Evolutionary conservation across 2,113 vertebrate genomes (phyloP).

Genomic region (Potamarius usumacintae): DNA sequence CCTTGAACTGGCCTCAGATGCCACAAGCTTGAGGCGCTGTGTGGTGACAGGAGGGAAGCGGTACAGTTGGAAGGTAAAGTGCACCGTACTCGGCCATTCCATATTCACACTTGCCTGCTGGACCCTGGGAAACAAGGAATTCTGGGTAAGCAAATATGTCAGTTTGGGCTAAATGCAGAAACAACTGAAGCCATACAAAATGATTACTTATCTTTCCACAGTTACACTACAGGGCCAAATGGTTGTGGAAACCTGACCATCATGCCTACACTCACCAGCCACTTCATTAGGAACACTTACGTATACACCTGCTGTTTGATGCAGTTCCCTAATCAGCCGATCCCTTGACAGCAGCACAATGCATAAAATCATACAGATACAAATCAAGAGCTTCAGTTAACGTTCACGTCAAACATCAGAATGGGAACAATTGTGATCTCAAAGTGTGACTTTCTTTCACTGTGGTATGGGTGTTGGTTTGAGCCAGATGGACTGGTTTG

Average conservation of each 20-base stretch:
- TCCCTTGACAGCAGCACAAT: too few species aligned
- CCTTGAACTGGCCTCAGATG: constrained; percentile 30
- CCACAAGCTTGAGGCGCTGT: constrained; percentile 78
- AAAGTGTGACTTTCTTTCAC: too few species aligned
- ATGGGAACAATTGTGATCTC: too few species aligned
- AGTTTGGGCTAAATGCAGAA: not conserved
- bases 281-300: too few species aligned
- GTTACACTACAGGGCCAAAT: not conserved
- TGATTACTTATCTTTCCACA: not conserved
- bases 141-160: not conserved
- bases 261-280: too few species aligned
- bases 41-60: constrained; percentile 83
- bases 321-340: too few species aligned
- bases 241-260: not conserved
- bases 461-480: too few species aligned
- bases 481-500: too few species aligned
- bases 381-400: too few species aligned
- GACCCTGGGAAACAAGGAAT: constrained; percentile 65
- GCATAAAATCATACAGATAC: too few species aligned
- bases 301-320: too few species aligned
- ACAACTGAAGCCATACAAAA: not conserved
- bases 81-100: constrained; percentile 77
- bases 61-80: constrained; percentile 96
- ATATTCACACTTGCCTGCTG: constrained; percentile 45
- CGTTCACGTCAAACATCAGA: too few species aligned